Evolutionary conservation across 1,140 invertebrate genomes (phyloP).

Genomic region (Trichomalopsis sarcophagae): DNA sequence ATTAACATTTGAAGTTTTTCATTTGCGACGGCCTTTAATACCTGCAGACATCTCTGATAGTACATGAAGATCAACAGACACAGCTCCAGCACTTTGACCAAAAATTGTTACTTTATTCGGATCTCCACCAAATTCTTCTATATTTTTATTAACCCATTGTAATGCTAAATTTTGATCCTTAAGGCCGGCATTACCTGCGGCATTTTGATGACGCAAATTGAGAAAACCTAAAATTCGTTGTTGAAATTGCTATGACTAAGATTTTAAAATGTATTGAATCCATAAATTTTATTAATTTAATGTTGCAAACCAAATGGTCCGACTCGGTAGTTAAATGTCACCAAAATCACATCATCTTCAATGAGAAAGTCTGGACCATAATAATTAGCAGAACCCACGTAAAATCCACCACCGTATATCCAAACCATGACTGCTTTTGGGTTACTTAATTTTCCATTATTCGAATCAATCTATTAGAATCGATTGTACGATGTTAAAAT

Average conservation of each 20-base stretch:
- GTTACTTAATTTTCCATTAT: not conserved
- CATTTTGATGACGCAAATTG: constrained; percentile 69
- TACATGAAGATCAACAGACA: constrained; percentile 71
- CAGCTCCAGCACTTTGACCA: constrained; percentile 74
- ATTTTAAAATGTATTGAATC: too few relatives aligned
- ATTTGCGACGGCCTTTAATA: constrained; percentile 17
- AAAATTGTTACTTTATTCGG: constrained; percentile 74
- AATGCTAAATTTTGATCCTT: constrained; percentile 78
- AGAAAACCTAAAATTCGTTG: constrained; percentile 69
- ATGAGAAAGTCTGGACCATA: constrained; percentile 79
- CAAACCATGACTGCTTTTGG: constrained; percentile 78
- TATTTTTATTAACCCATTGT: constrained; percentile 79
- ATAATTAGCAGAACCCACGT: constrained; percentile 72
- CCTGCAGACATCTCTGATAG: constrained; percentile 71
- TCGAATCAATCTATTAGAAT: not conserved
- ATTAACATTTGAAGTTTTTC: not conserved
- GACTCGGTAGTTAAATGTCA: constrained; percentile 82
- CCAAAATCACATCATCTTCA: constrained; percentile 80
- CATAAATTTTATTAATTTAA: constrained; percentile 24
- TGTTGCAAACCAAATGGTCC: constrained; percentile 75
- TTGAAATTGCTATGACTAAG: not conserved
- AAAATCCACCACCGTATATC: constrained; percentile 80
- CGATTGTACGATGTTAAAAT: not conserved
- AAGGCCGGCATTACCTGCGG: constrained; percentile 77
- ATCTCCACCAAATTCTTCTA: constrained; percentile 78